Evolutionary conservation across 2,113 vertebrate genomes (phyloP), one percentile per base, ranked within the genome.

Genomic region (Hippolais icterina): DNA sequence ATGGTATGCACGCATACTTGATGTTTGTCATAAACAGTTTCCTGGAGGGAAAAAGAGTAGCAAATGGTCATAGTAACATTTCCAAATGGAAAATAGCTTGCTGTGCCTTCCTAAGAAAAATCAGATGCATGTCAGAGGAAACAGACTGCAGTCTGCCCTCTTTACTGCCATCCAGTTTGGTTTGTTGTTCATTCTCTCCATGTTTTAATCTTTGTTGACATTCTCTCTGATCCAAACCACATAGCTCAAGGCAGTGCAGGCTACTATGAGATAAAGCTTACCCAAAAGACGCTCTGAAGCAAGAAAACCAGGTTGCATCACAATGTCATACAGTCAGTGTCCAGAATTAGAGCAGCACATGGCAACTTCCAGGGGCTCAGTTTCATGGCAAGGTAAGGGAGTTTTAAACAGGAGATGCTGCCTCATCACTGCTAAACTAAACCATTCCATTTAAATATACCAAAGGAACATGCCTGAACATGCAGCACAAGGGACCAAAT

Each of bases 131-230:
- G 44, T 80, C 70, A 63, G 35, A 74, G 65, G 77, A 68, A 91
- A 47, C 42, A 84, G 90, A 80, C 76, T 83, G 49, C 81, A 90
- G 78, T 84, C 81, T 90, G 87, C 90, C 74, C 81, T 81, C 77
- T 54, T 79, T 37, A 27, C 41, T 95, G 89, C 87, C 91, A 61
- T 84, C 69, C 56, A 63, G 82, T 94, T 92, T 72, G 68, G 75
- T 84, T 93, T 92, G 69, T 90, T 93, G 28, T 33, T 74, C 75
- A 74, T 93, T 95, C 63, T 81, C 75, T 93, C 89, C 83, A 60
- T 83, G 87, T 87, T 88, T 93, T 93, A 96, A 97, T 93, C 86
- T 94, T 92, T 94, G 90, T 95, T 96, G 95, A 96, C 91, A 91
- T 97, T 93, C 75, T 86, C 49, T 91, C 78, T 91, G 63, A 94